Evolutionary conservation across 1,140 invertebrate genomes (phyloP), one percentile per base, ranked within the genome.

Genomic region (Dendrolimus kikuchii): DNA sequence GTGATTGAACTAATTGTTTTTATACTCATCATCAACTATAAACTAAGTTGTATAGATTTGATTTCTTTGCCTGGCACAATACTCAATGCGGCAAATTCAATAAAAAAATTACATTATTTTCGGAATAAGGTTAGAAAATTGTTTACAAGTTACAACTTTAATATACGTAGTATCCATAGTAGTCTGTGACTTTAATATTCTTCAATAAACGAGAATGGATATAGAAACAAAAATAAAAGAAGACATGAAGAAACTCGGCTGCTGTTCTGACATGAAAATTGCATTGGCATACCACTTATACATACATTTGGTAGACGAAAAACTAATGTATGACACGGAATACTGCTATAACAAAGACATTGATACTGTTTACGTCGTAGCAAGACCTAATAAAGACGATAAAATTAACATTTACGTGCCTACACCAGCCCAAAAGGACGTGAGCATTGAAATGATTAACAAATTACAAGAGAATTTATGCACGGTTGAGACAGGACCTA

Each of bases 341-440:
- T 86, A 86, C 55, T 86, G 81, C 52, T 86, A 76, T 45, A 84
- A 86, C 47, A 77, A 68, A 47, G 83, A 86, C 38, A 76, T 86
- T 49, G 75, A 83, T 38, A 77, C 73, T 0, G 51, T 86, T 4
- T 86, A 86, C 42, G 67, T 86, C 1, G 78, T 84, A 5, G 82
- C 77, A 0, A 64, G 74, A 7, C 72, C 76, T 0, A 75, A 55
- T 47, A 81, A 80, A 53, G 66, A 65, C 8, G 71, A 75, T 5
- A 84, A 84, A 64, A 60, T 81, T 2, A 86, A 86, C 51, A 86
- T 84, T 48, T 86, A 86, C 49, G 74, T 84, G 5, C 82, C 82
- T 8, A 55, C 81, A 47, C 68, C 67, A 0, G 76, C 75, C 5
- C 62, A 52, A 49, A 62, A 75, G 10, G 65, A 80, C 46, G 54